Evolutionary conservation across 2,113 vertebrate species (phyloP).

Genomic region (Herpailurus yagouaroundi): DNA sequence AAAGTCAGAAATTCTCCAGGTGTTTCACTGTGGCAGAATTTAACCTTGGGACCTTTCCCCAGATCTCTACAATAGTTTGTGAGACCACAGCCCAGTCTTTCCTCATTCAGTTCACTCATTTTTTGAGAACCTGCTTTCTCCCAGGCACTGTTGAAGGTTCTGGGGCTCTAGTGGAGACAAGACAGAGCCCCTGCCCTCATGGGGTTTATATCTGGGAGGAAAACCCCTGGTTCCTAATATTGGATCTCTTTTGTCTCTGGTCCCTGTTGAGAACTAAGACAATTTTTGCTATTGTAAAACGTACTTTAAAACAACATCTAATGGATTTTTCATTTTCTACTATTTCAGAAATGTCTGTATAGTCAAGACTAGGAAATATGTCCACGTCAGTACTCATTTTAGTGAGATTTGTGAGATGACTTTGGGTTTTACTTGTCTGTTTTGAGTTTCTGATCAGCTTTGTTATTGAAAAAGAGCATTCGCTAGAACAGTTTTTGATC

Average conservation of each 20-base stretch:
- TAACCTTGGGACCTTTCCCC: not conserved
- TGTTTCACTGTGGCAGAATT: not conserved
- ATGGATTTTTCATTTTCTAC: slow-evolving; percentile 44
- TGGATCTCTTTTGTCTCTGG: not conserved
- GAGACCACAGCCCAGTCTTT: not conserved
- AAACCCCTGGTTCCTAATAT: not conserved
- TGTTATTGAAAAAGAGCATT: slow-evolving; percentile 64
- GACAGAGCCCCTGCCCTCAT: not conserved
- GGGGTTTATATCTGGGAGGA: not conserved
- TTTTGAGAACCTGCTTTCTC: not conserved
- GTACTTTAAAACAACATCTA: slow-evolving; percentile 15
- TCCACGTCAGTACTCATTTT: slow-evolving; percentile 18
- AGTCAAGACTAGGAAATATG: slow-evolving; percentile 36
- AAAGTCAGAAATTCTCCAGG: not conserved
- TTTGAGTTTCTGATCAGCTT: slow-evolving; percentile 67
- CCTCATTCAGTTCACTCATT: not conserved
- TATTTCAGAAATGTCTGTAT: slow-evolving; percentile 43
- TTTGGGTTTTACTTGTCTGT: slow-evolving; percentile 51
- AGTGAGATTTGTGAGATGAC: slow-evolving; percentile 54
- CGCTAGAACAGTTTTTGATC: slow-evolving; percentile 62
- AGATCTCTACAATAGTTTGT: not conserved
- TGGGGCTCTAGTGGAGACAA: not conserved
- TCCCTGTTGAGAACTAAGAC: not conserved
- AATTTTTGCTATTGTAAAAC: slow-evolving; percentile 45
- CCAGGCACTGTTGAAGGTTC: not conserved